Evolutionary conservation across 2,113 vertebrate genomes (phyloP), one percentile per base, ranked within the genome.

Genomic region (Sialia sialis): DNA sequence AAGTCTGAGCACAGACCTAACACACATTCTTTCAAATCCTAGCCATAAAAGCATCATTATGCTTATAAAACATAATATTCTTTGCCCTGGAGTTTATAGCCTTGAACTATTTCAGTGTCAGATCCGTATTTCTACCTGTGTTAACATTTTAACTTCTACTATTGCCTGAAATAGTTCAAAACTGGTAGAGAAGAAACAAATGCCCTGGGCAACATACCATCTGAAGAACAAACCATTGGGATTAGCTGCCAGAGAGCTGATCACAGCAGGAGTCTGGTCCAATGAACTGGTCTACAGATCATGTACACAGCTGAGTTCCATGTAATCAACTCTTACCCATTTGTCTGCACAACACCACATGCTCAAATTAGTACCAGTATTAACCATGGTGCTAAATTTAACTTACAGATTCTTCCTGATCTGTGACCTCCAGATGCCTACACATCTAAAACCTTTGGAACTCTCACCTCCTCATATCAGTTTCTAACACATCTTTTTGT

Each of bases 11-110:
- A 46, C 29, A 82, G 66, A 68, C 29, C 56, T 89, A 81, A 75
- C 44, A 92, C 16, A 69, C 39, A 84, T 87, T 89, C 46, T 79
- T 94, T 93, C 54, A 95, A 87, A 94, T 69, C 29, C 41, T 70
- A 85, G 38, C 18, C 30, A 58, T 91, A 73, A 85, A 91, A 70
- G 15, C 10, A 76, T 32, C 10, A 4, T 58, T 91, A 80, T 13
- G 15, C 51, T 73, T 89, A 91, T 76, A 44, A 94, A 96, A 93
- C 19, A 20, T 55, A 82, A 69, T 36, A 77, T 46, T 73, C n/a
- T 87, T 91, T 67, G 30, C 30, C 34, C 38, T 91, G 29, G 21
- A 92, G 62, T 73, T 84, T 77, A 69, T 55, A 73, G 68, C 13
- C 55, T 58, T 30, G 29, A 87, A 89, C 13, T 60, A 59, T 56